These are phyloP conservation scores for Drosophila mettleri DNA, from an alignment of 2,888 invertebrate genomes.

Conservation along the genomic window DNA sequence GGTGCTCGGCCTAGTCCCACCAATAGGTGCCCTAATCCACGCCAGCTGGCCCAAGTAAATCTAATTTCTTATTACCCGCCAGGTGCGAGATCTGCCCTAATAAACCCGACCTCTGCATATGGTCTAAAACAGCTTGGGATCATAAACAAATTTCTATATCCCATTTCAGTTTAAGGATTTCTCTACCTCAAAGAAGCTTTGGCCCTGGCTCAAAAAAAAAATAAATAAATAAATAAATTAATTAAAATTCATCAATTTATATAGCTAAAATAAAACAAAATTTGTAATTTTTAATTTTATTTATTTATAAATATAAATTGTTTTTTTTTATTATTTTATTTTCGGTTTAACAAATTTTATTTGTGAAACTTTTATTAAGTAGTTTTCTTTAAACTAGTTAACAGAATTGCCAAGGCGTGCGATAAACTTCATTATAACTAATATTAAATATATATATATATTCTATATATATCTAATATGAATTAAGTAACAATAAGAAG, in stretches of 20 bases:
- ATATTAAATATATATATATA: neutral
- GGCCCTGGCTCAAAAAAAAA: too few relatives aligned
- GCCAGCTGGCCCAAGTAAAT: conserved; percentile 39
- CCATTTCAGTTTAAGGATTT: neutral
- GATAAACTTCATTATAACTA: neutral
- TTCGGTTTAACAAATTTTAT: conserved; percentile 11
- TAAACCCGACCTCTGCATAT: neutral
- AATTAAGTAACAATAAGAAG: neutral
- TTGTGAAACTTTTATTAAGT: neutral
- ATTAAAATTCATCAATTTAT: too few relatives aligned
- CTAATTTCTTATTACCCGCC: conserved; percentile 17
- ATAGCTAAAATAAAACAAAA: too few relatives aligned
- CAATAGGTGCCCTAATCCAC: conserved; percentile 33
- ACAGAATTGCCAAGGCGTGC: conserved; percentile 3
- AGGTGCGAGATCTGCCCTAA: conserved; percentile 12
- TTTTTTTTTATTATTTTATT: too few relatives aligned
- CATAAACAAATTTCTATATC: too few relatives aligned
- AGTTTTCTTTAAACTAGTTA: neutral
- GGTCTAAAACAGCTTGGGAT: neutral
- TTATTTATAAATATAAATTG: too few relatives aligned
- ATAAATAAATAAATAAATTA: too few relatives aligned
- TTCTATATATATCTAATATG: neutral
- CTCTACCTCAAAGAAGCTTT: neutral
- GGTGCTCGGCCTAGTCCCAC: conserved; percentile 19
- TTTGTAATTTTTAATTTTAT: too few relatives aligned